Percentiles rank a stretch among this genome's conserved stretches.
These are phyloP conservation scores for Empidonax alnorum DNA, from an alignment of 2,113 vertebrate species.

Conservation along the genomic window DNA sequence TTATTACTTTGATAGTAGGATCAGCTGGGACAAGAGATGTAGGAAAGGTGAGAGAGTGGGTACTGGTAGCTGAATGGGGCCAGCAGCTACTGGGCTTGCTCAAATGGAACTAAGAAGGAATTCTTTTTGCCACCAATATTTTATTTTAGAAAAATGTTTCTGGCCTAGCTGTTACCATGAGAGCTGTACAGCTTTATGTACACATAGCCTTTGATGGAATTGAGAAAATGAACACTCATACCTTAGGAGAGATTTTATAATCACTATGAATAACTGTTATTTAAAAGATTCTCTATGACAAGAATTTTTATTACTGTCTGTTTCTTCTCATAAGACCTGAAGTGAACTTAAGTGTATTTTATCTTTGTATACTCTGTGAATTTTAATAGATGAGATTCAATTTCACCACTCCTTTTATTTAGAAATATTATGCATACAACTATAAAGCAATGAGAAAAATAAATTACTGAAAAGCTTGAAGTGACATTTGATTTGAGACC, in stretches of 20 bases:
- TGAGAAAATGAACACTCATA: neutral
- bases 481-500: neutral
- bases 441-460: neutral
- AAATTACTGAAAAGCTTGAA: neutral
- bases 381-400: neutral
- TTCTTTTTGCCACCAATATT: neutral
- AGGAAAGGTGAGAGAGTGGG: neutral
- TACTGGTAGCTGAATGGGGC: neutral
- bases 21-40: neutral
- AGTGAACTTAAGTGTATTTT: neutral
- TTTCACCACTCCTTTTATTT: neutral
- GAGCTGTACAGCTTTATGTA: neutral
- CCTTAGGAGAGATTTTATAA: neutral
- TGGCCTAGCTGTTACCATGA: neutral
- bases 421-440: neutral
- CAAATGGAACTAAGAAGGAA: neutral
- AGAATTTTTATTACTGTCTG: slow-evolving; percentile 3
- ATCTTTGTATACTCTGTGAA: neutral
- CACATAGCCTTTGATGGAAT: neutral
- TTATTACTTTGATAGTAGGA: neutral
- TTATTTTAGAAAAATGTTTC: neutral
- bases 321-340: slow-evolving; percentile 1
- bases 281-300: neutral
- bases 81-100: neutral
- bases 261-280: neutral